Conservation (phyloP, 35 echinoderm and acorn worm species). For the Diadema setosum region DNA sequence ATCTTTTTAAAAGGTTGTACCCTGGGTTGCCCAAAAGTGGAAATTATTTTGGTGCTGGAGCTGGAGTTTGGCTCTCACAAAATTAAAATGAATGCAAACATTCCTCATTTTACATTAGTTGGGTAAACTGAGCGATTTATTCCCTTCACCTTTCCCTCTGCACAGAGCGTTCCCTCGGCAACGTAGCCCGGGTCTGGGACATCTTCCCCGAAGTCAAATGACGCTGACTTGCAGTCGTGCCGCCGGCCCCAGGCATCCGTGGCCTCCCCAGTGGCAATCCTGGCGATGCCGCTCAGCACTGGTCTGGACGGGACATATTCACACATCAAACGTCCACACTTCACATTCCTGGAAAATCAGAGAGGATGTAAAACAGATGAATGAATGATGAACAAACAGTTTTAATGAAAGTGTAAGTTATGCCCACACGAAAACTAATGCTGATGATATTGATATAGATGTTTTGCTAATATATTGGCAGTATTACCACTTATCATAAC, state of each 20-base stretch:
- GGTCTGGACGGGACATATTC: conserved; percentile 53
- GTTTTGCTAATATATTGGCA: not conserved
- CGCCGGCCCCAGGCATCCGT: not conserved
- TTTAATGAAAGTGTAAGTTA: not conserved
- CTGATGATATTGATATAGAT: too few species aligned
- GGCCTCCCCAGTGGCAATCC: conserved; percentile 17
- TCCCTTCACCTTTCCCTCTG: conserved; percentile 36
- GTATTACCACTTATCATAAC: too few species aligned
- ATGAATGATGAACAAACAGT: not conserved
- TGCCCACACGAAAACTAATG: too few species aligned
- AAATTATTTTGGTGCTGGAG: too few species aligned
- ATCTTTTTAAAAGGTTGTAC: too few species aligned
- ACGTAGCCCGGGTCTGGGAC: conserved; percentile 90
- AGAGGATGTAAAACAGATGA: not conserved
- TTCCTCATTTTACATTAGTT: too few species aligned
- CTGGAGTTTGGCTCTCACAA: too few species aligned
- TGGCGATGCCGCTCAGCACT: conserved; percentile 51
- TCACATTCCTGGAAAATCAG: conserved; percentile 72
- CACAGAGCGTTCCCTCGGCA: conserved; percentile 67
- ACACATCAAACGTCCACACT: conserved; percentile 90
- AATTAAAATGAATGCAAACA: too few species aligned
- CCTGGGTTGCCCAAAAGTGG: too few species aligned
- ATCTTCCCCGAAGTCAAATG: conserved; percentile 67
- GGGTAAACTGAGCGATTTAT: too few species aligned
- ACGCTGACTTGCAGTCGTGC: conserved; percentile 64